A percentile compares a stretch with the other conserved stretches of the same genome.
Evolutionary conservation across 2,113 vertebrate species (phyloP).

Genomic region (Ictalurus punctatus): DNA sequence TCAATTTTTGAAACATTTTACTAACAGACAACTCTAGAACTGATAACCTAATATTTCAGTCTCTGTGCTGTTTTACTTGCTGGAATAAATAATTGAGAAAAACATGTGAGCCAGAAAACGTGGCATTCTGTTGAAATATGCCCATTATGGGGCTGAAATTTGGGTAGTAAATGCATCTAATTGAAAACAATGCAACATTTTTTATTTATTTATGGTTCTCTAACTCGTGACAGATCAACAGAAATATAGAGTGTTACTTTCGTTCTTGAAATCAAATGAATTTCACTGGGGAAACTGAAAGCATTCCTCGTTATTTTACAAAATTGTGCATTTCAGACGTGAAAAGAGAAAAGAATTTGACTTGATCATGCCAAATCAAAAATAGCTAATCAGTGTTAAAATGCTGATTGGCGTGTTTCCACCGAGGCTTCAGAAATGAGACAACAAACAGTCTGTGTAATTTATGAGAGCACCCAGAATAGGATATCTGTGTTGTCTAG

Average conservation of each 20-base stretch:
- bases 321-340: constrained; percentile 28
- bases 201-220: not conserved
- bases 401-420: constrained; percentile 61
- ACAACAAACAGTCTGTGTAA: constrained; percentile 43
- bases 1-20: constrained; percentile 15
- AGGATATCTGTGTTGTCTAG: constrained; percentile 17
- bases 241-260: not conserved
- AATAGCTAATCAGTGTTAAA: constrained; percentile 67
- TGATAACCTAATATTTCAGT: constrained; percentile 40
- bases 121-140: constrained; percentile 37
- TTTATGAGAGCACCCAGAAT: constrained; percentile 53
- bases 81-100: constrained; percentile 42
- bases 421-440: constrained; percentile 65
- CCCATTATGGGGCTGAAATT: constrained; percentile 24
- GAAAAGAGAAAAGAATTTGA: constrained; percentile 60
- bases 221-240: constrained; percentile 10
- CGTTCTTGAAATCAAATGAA: not conserved
- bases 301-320: constrained; percentile 34
- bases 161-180: constrained; percentile 29
- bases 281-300: not conserved
- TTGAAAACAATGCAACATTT: constrained; percentile 28
- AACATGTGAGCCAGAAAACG: constrained; percentile 34
- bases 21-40: constrained; percentile 41
- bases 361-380: constrained; percentile 70
- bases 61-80: constrained; percentile 39